A percentile compares a stretch with the other conserved stretches of the same genome.
Evolutionary conservation across 2,797 vertebrate genomes (phyloP).

Genomic region (Kryptolebias ocellatus): DNA sequence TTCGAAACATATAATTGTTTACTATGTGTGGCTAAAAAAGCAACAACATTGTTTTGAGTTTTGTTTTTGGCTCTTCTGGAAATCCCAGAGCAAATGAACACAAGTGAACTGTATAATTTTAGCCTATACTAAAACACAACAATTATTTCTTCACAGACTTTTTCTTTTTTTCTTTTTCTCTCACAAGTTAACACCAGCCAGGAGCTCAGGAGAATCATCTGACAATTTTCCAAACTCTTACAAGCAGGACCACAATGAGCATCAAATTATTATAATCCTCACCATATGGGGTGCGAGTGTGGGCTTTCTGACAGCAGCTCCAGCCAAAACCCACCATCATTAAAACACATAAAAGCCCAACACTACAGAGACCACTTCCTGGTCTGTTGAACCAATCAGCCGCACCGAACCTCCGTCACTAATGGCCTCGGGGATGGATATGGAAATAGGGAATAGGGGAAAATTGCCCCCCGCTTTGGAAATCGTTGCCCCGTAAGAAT

Average conservation of each 20-base stretch:
- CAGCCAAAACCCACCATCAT: conserved; percentile 59
- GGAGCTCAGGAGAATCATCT: conserved; percentile 22
- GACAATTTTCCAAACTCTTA: conserved; percentile 44
- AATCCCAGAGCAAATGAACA: conserved; percentile 40
- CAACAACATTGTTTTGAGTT: not conserved
- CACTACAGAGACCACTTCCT: conserved; percentile 70
- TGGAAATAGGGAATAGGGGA: conserved; percentile 59
- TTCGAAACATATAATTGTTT: conserved; percentile 17
- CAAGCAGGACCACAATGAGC: conserved; percentile 60
- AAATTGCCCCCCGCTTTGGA: conserved; percentile 50
- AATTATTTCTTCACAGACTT: conserved; percentile 39
- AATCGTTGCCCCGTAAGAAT: conserved; percentile 28
- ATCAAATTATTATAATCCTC: conserved; percentile 74
- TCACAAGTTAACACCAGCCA: conserved; percentile 34
- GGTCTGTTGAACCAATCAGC: conserved; percentile 73
- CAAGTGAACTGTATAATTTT: conserved; percentile 45
- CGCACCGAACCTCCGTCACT: conserved; percentile 32
- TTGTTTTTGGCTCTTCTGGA: conserved; percentile 32
- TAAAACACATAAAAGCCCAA: conserved; percentile 62
- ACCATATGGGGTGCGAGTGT: conserved; percentile 70
- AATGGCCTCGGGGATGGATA: conserved; percentile 50
- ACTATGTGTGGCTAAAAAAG: conserved; percentile 23
- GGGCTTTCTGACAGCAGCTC: conserved; percentile 52
- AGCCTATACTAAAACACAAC: conserved; percentile 30
- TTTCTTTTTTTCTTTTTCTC: conserved; percentile 22